phyloP scores from a whole-genome alignment of 2,888 invertebrate genomes.

The Laspeyria flexula region DNA sequence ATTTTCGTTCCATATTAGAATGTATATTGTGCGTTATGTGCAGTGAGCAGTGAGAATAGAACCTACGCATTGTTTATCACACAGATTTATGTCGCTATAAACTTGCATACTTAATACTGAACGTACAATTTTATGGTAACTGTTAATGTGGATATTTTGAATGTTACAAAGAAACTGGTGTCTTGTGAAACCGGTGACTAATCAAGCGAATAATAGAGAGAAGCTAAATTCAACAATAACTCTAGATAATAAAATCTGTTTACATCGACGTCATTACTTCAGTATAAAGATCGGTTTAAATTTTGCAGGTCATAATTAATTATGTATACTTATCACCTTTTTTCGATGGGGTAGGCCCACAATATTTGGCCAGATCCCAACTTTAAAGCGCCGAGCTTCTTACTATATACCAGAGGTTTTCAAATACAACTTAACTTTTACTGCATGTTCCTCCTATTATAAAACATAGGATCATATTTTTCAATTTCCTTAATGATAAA shows the following conservation, averaged over 20 bases:
- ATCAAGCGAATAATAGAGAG: neutral
- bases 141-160: conserved; percentile 28
- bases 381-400: too few relatives aligned
- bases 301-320: too few relatives aligned
- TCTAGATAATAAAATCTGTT: neutral
- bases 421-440: too few relatives aligned
- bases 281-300: too few relatives aligned
- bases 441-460: too few relatives aligned
- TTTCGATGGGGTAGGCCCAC: too few relatives aligned
- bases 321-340: too few relatives aligned
- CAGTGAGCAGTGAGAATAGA: conserved; percentile 57
- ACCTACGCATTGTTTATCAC: conserved; percentile 60
- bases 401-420: too few relatives aligned
- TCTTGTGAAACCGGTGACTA: conserved; percentile 12
- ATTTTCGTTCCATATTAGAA: conserved; percentile 64
- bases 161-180: conserved; percentile 15
- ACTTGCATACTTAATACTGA: conserved; percentile 37
- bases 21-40: conserved; percentile 58
- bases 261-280: too few relatives aligned
- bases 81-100: conserved; percentile 46
- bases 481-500: neutral
- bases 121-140: conserved; percentile 28
- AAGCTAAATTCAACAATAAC: neutral
- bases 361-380: too few relatives aligned
- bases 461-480: too few relatives aligned